Conservation (phyloP, 2,113 vertebrate species). For the Stigmatopora argus region DNA sequence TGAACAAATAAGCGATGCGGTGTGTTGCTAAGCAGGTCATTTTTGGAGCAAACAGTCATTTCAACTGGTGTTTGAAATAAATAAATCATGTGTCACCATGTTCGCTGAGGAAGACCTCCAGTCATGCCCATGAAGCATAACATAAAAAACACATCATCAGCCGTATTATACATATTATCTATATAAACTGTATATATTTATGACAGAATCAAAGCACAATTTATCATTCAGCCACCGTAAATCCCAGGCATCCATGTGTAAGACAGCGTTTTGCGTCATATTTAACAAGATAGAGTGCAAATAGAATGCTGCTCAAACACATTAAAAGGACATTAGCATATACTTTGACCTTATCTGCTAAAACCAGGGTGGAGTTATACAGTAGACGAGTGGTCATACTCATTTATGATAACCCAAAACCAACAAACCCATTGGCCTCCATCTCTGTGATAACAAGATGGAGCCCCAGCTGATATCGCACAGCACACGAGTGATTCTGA, state of each 20-base stretch:
- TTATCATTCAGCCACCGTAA: neutral
- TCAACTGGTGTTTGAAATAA: neutral
- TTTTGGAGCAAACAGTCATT: neutral
- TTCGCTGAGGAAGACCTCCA: neutral
- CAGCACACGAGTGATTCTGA: conserved; percentile 40
- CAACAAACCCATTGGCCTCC: conserved; percentile 35
- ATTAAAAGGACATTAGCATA: conserved; percentile 6
- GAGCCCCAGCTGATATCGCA: conserved; percentile 43
- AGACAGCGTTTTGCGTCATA: conserved; percentile 7
- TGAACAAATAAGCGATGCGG: neutral
- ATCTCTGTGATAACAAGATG: conserved; percentile 44
- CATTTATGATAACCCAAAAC: conserved; percentile 48
- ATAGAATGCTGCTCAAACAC: conserved; percentile 14
- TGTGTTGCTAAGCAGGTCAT: neutral
- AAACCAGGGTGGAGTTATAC: conserved; percentile 32
- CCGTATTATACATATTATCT: no score
- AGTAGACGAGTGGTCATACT: conserved; percentile 49
- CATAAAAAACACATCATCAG: no score
- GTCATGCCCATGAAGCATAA: neutral
- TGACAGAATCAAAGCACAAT: neutral
- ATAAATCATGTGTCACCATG: neutral
- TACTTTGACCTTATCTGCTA: conserved; percentile 22
- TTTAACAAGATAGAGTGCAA: conserved; percentile 2
- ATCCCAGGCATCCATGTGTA: conserved; percentile 14
- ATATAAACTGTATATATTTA: conserved; percentile 10